Conservation (phyloP, 2,797 vertebrate genomes). For the Micromesistius poutassou region DNA sequence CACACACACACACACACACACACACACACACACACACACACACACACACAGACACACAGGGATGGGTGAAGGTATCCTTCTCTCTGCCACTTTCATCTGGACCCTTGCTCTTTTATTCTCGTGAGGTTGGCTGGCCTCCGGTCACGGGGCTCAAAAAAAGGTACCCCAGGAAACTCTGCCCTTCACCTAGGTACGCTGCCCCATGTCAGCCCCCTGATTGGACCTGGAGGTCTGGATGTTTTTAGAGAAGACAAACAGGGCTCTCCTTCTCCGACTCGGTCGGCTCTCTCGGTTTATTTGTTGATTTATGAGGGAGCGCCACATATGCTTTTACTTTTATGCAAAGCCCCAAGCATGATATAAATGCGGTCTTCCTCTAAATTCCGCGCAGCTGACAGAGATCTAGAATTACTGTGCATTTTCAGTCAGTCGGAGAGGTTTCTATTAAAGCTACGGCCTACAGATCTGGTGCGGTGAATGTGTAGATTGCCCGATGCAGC, state of each 20-base stretch:
- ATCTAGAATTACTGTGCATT: conserved; percentile 36
- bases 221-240: conserved; percentile 54
- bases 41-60: no score
- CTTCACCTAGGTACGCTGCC: conserved; percentile 43
- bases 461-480: conserved; percentile 29
- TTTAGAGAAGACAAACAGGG: conserved; percentile 44
- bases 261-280: background rate
- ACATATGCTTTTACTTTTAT: background rate
- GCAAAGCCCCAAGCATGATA: conserved; percentile 20
- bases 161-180: conserved; percentile 55
- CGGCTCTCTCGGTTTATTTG: background rate
- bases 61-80: background rate
- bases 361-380: background rate
- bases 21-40: no score
- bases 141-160: conserved; percentile 56
- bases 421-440: conserved; percentile 28
- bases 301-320: background rate
- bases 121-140: conserved; percentile 35
- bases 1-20: no score
- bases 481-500: conserved; percentile 4
- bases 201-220: conserved; percentile 52
- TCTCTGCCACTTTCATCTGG: conserved; percentile 63
- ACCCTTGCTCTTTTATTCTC: conserved; percentile 58
- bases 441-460: conserved; percentile 36
- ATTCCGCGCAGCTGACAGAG: background rate